Conservation (phyloP, 2,113 vertebrate genomes). For the Labrus mixtus region DNA sequence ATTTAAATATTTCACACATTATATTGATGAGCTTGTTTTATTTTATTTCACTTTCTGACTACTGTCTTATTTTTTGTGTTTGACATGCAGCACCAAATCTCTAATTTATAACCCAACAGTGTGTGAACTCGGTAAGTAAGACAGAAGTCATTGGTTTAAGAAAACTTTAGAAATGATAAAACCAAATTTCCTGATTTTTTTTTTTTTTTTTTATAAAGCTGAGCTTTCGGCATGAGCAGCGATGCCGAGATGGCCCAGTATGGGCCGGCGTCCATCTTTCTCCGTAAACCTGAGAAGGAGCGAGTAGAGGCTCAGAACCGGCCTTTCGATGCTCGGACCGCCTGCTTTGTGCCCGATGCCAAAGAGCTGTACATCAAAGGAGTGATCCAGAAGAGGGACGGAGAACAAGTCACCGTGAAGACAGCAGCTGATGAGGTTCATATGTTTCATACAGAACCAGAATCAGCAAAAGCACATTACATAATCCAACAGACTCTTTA, state of each 20-base stretch:
- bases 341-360: slow-evolving; percentile 86
- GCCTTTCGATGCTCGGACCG: slow-evolving; percentile 87
- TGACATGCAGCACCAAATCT: background rate
- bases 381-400: slow-evolving; percentile 82
- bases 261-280: slow-evolving; percentile 83
- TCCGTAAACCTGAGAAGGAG: slow-evolving; percentile 87
- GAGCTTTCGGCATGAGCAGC: slow-evolving; percentile 80
- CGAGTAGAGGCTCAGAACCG: slow-evolving; percentile 87
- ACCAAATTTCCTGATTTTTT: background rate
- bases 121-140: slow-evolving; percentile 22
- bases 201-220: slow-evolving; percentile 2
- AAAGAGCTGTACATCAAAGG: slow-evolving; percentile 86
- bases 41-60: background rate
- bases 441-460: background rate
- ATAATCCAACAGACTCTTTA: too few species aligned
- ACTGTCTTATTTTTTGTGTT: background rate
- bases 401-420: slow-evolving; percentile 84
- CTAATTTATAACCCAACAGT: background rate
- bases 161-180: background rate
- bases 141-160: accelerated
- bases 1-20: background rate
- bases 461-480: too few species aligned
- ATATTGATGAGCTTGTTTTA: background rate
- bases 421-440: slow-evolving; percentile 83
- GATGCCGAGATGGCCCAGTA: slow-evolving; percentile 85